These are phyloP conservation scores for Cephus nigrinus DNA, from an alignment of 2,888 invertebrate genomes.

Conservation along the genomic window DNA sequence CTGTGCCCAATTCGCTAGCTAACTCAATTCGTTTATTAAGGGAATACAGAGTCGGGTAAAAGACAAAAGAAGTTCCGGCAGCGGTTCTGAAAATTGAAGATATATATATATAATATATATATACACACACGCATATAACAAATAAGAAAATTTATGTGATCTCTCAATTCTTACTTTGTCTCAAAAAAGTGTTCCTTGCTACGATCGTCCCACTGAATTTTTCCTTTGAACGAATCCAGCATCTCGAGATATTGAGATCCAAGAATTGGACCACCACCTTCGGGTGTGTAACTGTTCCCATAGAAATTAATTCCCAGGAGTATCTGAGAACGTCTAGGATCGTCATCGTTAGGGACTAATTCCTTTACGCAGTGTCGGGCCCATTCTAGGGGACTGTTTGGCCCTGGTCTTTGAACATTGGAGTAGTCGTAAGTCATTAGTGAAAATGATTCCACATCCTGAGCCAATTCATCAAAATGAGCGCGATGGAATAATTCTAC, in stretches of 20 bases:
- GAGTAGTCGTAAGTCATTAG: slow-evolving; percentile 98
- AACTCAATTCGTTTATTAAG: slow-evolving; percentile 83
- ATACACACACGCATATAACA: background rate
- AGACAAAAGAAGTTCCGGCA: slow-evolving; percentile 80
- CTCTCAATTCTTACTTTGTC: slow-evolving; percentile 75
- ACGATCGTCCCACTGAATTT: slow-evolving; percentile 80
- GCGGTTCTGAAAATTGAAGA: slow-evolving; percentile 69
- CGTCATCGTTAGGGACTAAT: slow-evolving; percentile 74
- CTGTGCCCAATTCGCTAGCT: slow-evolving; percentile 82
- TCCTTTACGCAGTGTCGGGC: slow-evolving; percentile 79
- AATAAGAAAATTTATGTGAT: slow-evolving; percentile 2
- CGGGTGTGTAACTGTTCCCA: slow-evolving; percentile 87
- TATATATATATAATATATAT: slow-evolving; percentile 7
- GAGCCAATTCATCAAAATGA: slow-evolving; percentile 82
- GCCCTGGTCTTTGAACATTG: slow-evolving; percentile 83
- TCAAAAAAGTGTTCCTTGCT: slow-evolving; percentile 88
- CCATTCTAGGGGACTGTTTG: slow-evolving; percentile 92
- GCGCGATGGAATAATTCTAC: slow-evolving; percentile 77
- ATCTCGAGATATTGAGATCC: slow-evolving; percentile 82
- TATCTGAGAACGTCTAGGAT: slow-evolving; percentile 79
- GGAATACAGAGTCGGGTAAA: slow-evolving; percentile 90
- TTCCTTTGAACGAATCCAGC: slow-evolving; percentile 79
- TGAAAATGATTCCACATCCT: slow-evolving; percentile 86
- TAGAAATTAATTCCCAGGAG: slow-evolving; percentile 93
- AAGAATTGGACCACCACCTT: slow-evolving; percentile 86